These are phyloP conservation scores for Rhea pennata DNA, from an alignment of 2,113 vertebrate genomes.

Conservation along the genomic window DNA sequence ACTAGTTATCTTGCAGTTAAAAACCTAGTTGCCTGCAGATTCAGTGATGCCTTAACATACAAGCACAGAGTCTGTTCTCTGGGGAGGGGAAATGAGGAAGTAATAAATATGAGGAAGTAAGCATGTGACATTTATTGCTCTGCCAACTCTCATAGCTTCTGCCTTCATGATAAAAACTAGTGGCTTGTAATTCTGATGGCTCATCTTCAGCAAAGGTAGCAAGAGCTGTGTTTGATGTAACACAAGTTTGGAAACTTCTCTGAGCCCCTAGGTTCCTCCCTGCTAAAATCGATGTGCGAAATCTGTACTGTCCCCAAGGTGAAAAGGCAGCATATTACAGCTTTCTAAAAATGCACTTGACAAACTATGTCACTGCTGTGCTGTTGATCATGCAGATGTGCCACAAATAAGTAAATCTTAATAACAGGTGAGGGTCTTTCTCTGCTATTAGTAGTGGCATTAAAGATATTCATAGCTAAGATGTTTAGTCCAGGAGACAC, in stretches of 20 bases:
- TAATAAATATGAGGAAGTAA: not conserved
- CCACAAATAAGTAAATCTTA: not conserved
- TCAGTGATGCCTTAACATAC: not conserved
- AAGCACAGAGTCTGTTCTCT: not conserved
- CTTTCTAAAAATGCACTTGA: not conserved
- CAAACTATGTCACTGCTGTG: not conserved
- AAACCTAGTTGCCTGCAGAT: not conserved
- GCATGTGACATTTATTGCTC: not conserved
- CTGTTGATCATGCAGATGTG: not conserved
- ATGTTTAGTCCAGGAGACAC: not conserved
- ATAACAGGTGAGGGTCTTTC: not conserved
- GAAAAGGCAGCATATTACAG: not conserved
- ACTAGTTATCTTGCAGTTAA: not conserved
- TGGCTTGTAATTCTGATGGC: not conserved
- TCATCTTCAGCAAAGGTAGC: not conserved
- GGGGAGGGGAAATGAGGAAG: not conserved
- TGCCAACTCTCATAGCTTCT: not conserved
- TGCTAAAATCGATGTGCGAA: not conserved
- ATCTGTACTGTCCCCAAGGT: not conserved
- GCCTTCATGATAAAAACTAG: not conserved
- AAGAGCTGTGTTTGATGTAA: not conserved
- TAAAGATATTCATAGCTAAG: not conserved
- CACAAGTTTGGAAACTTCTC: not conserved
- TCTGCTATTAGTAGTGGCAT: not conserved
- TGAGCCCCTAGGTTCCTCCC: not conserved